phyloP scores from a whole-genome alignment of 2,888 invertebrate species.

The Leucophenga montana region DNA sequence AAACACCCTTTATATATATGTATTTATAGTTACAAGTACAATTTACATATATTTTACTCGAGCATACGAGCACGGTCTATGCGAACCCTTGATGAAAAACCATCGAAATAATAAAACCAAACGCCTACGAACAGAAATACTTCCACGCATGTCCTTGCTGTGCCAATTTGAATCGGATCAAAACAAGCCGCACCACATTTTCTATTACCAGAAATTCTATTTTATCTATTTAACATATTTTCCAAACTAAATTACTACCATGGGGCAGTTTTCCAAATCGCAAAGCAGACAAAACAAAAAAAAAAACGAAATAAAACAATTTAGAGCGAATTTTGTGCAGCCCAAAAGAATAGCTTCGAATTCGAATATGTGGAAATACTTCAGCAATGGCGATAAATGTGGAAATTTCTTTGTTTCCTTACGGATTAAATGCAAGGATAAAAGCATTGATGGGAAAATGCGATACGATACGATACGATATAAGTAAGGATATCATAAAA shows the following conservation, averaged over 20 bases:
- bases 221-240: conserved; percentile 59
- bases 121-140: too few species aligned
- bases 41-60: too few species aligned
- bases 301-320: conserved; percentile 55
- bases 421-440: conserved; percentile 17
- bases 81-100: too few species aligned
- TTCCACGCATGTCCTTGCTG: conserved; percentile 24
- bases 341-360: too few species aligned
- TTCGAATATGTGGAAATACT: conserved; percentile 37
- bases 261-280: conserved; percentile 33
- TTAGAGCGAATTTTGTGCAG: conserved; percentile 53
- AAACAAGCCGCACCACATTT: conserved; percentile 9
- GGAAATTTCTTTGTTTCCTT: conserved; percentile 41
- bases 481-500: conserved; percentile 13
- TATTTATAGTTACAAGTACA: too few species aligned
- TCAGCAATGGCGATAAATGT: conserved; percentile 49
- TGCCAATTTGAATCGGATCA: conserved; percentile 42
- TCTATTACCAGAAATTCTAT: conserved; percentile 34
- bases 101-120: too few species aligned
- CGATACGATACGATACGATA: too few species aligned
- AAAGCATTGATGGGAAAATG: not conserved
- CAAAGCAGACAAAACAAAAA: conserved; percentile 32
- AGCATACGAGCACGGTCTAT: too few species aligned
- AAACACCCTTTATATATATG: too few species aligned
- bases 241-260: conserved; percentile 37